Conservation (phyloP, 2,113 vertebrate genomes). For the Strigops habroptila region DNA sequence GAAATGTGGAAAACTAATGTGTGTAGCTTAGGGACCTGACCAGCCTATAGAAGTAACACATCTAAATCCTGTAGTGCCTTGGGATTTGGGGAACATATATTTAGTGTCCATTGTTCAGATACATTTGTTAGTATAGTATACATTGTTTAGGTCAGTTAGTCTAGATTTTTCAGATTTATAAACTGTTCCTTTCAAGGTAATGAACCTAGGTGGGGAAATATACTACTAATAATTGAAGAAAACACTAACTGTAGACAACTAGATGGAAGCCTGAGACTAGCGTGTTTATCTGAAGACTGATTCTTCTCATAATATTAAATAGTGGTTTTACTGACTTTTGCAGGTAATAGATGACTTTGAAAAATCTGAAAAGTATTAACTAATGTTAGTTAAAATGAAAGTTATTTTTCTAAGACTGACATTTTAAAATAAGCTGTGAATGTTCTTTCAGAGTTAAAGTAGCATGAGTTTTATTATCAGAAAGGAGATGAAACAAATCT, state of each 20-base stretch:
- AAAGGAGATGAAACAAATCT: not conserved
- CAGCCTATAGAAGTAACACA: not conserved
- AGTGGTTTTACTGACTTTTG: not conserved
- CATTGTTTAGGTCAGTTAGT: not conserved
- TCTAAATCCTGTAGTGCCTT: not conserved
- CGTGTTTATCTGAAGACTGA: not conserved
- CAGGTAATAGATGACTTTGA: not conserved
- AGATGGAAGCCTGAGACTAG: not conserved
- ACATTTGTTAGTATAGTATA: not conserved
- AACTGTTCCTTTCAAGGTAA: not conserved
- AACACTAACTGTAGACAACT: not conserved
- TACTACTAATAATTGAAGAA: not conserved
- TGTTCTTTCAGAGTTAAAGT: not conserved
- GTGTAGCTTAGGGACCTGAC: not conserved
- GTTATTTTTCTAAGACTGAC: not conserved
- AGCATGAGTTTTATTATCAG: not conserved
- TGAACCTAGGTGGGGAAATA: not conserved
- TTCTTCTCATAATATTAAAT: not conserved
- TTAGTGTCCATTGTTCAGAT: not conserved
- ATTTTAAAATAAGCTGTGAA: not conserved
- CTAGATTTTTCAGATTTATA: not conserved
- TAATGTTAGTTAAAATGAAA: not conserved
- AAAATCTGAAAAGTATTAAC: not conserved
- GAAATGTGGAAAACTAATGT: not conserved
- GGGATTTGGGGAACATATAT: not conserved